phyloP scores from a whole-genome alignment of 2,797 vertebrate species.

The Protonibea diacanthus region DNA sequence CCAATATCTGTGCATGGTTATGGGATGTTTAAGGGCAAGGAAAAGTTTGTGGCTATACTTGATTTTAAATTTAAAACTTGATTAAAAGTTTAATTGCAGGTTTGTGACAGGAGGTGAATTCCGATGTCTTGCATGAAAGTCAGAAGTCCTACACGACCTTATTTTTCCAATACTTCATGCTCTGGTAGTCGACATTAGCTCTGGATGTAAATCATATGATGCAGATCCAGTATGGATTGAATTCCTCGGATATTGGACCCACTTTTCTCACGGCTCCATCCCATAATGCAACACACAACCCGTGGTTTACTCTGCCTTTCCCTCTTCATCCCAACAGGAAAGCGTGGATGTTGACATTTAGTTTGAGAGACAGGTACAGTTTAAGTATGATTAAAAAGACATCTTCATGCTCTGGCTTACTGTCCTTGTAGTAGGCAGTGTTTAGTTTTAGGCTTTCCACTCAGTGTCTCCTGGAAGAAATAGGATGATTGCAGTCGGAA shows the following conservation, averaged over 20 bases:
- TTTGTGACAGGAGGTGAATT: slow-evolving; percentile 9
- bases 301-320: slow-evolving; percentile 5
- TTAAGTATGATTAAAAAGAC: slow-evolving; percentile 30
- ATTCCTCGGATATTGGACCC: neutral
- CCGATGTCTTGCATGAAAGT: neutral
- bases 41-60: neutral
- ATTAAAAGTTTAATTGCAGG: slow-evolving; percentile 5
- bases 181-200: neutral
- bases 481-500: slow-evolving; percentile 40
- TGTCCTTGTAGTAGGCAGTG: slow-evolving; percentile 18
- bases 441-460: slow-evolving; percentile 38
- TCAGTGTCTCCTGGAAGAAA: slow-evolving; percentile 47
- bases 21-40: neutral
- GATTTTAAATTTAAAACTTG: neutral
- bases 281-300: slow-evolving; percentile 27
- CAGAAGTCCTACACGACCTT: neutral
- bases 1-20: neutral
- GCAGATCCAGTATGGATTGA: neutral
- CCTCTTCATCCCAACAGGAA: slow-evolving; percentile 36
- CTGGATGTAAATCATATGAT: neutral
- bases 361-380: slow-evolving; percentile 24
- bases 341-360: slow-evolving; percentile 30
- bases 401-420: slow-evolving; percentile 12
- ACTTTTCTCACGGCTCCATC: neutral
- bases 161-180: neutral